phyloP scores from a whole-genome alignment of 2,113 vertebrate genomes.

The Saimiri boliviensis region DNA sequence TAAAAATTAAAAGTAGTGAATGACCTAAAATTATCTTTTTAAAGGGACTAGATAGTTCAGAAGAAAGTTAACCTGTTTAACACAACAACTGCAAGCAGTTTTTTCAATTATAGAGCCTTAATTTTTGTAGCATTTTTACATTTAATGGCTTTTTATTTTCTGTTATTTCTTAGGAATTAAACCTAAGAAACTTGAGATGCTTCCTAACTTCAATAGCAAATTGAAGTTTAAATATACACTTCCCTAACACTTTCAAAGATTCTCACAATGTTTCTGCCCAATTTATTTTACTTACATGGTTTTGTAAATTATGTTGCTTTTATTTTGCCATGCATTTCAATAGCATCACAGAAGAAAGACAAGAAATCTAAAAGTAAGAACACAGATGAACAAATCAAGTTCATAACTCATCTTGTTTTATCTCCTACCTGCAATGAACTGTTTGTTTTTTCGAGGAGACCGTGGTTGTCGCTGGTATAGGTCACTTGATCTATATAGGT shows the following conservation, averaged over 20 bases:
- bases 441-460: conserved; percentile 96
- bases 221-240: conserved; percentile 9
- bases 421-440: conserved; percentile 95
- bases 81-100: neutral
- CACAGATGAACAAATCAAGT: conserved; percentile 54
- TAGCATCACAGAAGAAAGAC: conserved; percentile 63
- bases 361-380: conserved; percentile 78
- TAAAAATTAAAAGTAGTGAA: conserved; percentile 34
- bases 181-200: conserved; percentile 46
- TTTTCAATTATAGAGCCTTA: neutral
- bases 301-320: conserved; percentile 62
- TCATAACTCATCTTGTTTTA: conserved; percentile 38
- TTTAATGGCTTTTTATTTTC: conserved; percentile 27
- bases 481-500: conserved; percentile 93
- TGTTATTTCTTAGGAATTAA: conserved; percentile 57
- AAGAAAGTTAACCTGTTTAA: conserved; percentile 26
- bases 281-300: neutral
- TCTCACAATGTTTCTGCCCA: neutral
- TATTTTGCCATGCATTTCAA: conserved; percentile 79
- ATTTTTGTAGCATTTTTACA: conserved; percentile 18
- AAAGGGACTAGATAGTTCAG: neutral
- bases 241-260: neutral
- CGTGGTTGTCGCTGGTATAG: conserved; percentile 95
- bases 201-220: conserved; percentile 74
- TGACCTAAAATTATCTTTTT: conserved; percentile 15